Conservation (phyloP, 2,888 invertebrate genomes). For the Eucriotettix oculatus region DNA sequence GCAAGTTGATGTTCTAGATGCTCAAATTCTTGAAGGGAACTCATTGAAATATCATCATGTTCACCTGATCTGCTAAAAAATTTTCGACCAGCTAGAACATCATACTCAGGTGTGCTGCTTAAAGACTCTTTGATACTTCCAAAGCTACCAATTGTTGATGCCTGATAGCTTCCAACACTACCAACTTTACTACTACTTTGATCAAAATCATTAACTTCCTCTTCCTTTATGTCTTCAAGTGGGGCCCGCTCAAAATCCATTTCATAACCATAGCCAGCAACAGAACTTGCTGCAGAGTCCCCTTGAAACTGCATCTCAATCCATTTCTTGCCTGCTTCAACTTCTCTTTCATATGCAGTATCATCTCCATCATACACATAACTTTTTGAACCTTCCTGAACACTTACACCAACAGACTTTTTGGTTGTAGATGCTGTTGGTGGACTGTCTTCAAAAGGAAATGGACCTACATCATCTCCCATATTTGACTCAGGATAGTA, state of each 20-base stretch:
- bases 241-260: conserved; percentile 71
- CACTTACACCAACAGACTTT: conserved; percentile 7
- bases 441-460: conserved; percentile 53
- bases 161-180: conserved; percentile 47
- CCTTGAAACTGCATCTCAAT: conserved; percentile 78
- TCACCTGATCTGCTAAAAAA: conserved; percentile 70
- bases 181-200: conserved; percentile 52
- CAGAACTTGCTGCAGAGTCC: conserved; percentile 39
- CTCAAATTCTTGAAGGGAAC: conserved; percentile 88
- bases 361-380: conserved; percentile 18
- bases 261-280: conserved; percentile 45
- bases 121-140: conserved; percentile 77
- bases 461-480: conserved; percentile 42
- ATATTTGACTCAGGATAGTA: conserved; percentile 25
- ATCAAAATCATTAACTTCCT: conserved; percentile 77
- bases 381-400: conserved; percentile 13
- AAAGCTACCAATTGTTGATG: conserved; percentile 59
- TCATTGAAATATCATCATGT: conserved; percentile 82
- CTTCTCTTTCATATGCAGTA: conserved; percentile 32
- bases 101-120: conserved; percentile 84
- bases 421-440: conserved; percentile 19
- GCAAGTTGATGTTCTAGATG: conserved; percentile 71
- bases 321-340: conserved; percentile 65
- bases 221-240: conserved; percentile 82
- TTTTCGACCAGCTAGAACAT: conserved; percentile 65